Conservation (phyloP, 2,888 invertebrate species). For the Rhopalosiphum nymphaeae region DNA sequence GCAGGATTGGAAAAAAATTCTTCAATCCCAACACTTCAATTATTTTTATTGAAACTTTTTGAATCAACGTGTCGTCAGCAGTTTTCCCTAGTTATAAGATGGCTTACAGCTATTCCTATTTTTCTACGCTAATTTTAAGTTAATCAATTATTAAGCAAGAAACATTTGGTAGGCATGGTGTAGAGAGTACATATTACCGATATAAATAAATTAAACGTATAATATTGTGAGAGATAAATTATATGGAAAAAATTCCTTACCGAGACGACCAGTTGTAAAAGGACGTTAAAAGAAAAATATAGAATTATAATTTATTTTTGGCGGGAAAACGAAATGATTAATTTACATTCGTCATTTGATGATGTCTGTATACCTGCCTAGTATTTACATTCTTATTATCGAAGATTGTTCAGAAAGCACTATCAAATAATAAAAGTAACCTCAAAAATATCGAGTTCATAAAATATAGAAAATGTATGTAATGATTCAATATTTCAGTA, state of each 20-base stretch:
- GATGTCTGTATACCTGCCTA: not conserved
- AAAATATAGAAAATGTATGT: not conserved
- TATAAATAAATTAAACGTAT: not conserved
- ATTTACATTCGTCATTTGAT: not conserved
- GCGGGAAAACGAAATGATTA: constrained; percentile 13
- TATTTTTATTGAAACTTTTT: not conserved
- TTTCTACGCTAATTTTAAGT: not conserved
- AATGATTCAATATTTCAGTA: not conserved
- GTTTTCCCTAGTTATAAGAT: not conserved
- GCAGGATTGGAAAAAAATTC: not conserved
- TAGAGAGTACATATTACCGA: not conserved
- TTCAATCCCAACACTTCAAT: too few relatives aligned
- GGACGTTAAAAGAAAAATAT: not conserved
- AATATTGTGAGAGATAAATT: not conserved
- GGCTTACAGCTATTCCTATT: not conserved
- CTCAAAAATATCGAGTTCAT: not conserved
- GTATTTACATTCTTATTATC: not conserved
- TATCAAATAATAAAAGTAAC: constrained; percentile 17
- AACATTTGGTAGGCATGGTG: not conserved
- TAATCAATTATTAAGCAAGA: not conserved
- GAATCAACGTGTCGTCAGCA: not conserved
- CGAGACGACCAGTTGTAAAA: not conserved
- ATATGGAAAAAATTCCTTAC: not conserved
- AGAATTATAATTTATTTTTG: not conserved
- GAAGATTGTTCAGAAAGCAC: not conserved